phyloP scores from a whole-genome alignment of 2,113 vertebrate genomes.

The Vidua chalybeata region DNA sequence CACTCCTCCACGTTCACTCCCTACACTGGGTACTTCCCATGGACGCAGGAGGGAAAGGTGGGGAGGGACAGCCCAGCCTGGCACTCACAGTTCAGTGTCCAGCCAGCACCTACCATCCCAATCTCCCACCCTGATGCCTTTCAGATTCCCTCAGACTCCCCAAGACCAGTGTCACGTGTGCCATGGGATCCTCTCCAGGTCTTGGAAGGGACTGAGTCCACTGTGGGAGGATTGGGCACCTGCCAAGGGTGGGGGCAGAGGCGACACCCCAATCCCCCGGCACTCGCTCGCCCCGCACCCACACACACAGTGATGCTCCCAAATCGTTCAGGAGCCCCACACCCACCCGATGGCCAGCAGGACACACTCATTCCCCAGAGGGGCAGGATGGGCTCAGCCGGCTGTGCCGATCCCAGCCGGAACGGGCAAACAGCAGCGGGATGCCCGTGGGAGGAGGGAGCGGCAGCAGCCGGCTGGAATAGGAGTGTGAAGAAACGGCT shows the following conservation, averaged over 20 bases:
- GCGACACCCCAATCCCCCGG: not conserved
- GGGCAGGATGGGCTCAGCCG: not conserved
- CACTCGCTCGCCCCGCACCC: rapidly evolving
- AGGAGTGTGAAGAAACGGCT: constrained; percentile 52
- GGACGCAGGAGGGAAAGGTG: not conserved
- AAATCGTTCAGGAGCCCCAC: not conserved
- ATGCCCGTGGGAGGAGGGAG: constrained; percentile 30
- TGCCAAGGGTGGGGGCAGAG: not conserved
- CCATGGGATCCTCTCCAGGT: not conserved
- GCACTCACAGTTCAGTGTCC: not conserved
- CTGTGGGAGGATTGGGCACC: not conserved
- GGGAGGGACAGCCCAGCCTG: not conserved
- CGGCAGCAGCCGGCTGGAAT: not conserved
- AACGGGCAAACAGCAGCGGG: not conserved
- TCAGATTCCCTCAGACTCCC: too few species aligned
- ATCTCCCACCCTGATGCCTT: not conserved
- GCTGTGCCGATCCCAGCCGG: rapidly evolving
- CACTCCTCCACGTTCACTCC: not conserved
- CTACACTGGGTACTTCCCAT: not conserved
- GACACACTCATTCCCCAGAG: rapidly evolving
- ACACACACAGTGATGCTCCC: rapidly evolving
- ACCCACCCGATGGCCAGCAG: rapidly evolving
- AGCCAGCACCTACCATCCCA: not conserved
- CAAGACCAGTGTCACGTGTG: rapidly evolving
- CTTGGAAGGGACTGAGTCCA: rapidly evolving